Percentiles rank a stretch among this genome's conserved stretches.
These are phyloP conservation scores for Pseudococcus jackbeardsleyi DNA, from an alignment of 2,888 invertebrate species.

Conservation along the genomic window DNA sequence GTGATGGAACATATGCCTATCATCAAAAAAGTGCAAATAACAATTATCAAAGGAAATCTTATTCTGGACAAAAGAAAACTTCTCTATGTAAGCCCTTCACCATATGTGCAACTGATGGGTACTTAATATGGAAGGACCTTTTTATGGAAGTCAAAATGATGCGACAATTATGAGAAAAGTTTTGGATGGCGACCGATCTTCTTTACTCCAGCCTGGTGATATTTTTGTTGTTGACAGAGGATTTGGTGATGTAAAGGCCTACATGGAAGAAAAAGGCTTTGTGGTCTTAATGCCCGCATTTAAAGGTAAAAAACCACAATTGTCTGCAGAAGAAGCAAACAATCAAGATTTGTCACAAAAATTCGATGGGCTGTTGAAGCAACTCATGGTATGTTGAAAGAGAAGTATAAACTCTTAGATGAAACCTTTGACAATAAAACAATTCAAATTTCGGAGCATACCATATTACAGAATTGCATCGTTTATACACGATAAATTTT, in stretches of 20 bases:
- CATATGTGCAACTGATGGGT: too few relatives aligned
- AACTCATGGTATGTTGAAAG: neutral
- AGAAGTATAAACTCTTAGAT: neutral
- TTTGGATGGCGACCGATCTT: constrained; percentile 66
- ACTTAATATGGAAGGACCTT: too few relatives aligned
- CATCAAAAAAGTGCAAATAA: too few relatives aligned
- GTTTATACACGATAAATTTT: neutral
- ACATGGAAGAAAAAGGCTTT: constrained; percentile 66
- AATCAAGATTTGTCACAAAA: constrained; percentile 12
- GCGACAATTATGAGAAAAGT: constrained; percentile 67
- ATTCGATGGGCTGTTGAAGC: constrained; percentile 31
- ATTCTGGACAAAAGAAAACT: too few relatives aligned
- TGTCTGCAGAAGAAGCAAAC: constrained; percentile 64
- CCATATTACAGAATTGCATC: neutral
- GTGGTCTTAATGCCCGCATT: neutral
- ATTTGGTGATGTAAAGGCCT: constrained; percentile 67
- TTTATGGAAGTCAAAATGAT: constrained; percentile 64
- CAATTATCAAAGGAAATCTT: too few relatives aligned
- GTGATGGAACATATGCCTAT: too few relatives aligned
- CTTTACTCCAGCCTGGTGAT: constrained; percentile 66
- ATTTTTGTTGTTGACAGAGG: constrained; percentile 67
- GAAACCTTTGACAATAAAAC: neutral
- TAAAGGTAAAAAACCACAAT: constrained; percentile 59
- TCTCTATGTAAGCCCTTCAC: too few relatives aligned
- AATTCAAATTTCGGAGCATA: neutral